These are phyloP conservation scores for Nesoenas mayeri DNA, from an alignment of 2,113 vertebrate genomes.

Conservation along the genomic window DNA sequence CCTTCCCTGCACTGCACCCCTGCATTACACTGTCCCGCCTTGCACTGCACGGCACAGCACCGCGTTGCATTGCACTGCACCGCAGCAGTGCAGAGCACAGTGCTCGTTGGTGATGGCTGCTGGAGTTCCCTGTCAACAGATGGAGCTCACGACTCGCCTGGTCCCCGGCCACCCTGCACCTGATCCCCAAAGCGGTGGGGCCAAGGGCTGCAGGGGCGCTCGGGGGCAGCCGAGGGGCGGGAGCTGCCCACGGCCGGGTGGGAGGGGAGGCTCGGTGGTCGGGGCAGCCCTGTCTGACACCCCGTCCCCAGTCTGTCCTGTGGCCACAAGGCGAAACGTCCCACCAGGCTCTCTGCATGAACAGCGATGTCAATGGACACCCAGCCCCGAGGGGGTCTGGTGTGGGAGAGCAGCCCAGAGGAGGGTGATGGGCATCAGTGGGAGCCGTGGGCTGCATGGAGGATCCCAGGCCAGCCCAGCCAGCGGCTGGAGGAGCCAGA, in stretches of 20 bases:
- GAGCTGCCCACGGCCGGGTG: rapidly evolving
- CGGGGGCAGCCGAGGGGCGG: not conserved
- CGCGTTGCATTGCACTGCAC: too few relatives aligned
- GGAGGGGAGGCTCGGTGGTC: not conserved
- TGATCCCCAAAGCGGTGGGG: not conserved
- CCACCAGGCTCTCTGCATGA: rapidly evolving
- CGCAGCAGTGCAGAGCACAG: too few relatives aligned
- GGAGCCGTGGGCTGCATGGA: not conserved
- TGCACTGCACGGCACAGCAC: too few relatives aligned
- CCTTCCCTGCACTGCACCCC: not conserved
- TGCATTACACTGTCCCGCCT: too few relatives aligned
- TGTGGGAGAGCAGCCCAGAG: not conserved
- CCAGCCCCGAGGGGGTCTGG: rapidly evolving
- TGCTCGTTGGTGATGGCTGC: not conserved
- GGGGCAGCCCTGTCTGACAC: rapidly evolving
- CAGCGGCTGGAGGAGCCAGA: not conserved
- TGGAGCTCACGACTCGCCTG: not conserved
- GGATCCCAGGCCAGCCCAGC: rapidly evolving
- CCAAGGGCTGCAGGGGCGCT: not conserved
- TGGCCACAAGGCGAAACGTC: rapidly evolving
- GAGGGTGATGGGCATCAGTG: not conserved
- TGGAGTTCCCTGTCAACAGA: not conserved
- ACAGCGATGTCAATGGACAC: rapidly evolving
- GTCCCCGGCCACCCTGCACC: not conserved
- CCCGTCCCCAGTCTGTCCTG: rapidly evolving